A percentile compares a stretch with the other conserved stretches of the same genome.
Evolutionary conservation across 2,797 vertebrate genomes (phyloP).

Genomic region (Pseudochirops corinnae): DNA sequence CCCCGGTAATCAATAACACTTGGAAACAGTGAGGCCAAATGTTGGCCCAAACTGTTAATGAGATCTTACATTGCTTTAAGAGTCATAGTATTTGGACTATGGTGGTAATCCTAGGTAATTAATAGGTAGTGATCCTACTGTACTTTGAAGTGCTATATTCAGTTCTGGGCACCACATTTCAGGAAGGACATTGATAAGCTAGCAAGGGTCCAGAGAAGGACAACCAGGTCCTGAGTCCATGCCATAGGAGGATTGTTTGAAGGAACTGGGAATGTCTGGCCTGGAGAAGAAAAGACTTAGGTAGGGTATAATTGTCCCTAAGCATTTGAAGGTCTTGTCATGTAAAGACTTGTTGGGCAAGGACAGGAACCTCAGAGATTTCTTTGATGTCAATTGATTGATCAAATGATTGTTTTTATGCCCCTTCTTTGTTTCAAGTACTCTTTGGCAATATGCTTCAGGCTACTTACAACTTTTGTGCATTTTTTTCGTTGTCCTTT

Average conservation of each 20-base stretch:
- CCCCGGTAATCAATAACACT: background rate
- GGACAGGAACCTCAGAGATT: background rate
- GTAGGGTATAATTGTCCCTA: background rate
- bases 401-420: background rate
- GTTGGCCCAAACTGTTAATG: background rate
- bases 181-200: background rate
- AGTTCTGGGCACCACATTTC: background rate
- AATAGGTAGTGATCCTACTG: background rate
- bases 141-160: background rate
- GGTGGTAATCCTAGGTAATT: background rate
- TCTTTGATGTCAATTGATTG: background rate
- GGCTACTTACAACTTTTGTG: background rate
- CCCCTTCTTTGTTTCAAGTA: background rate
- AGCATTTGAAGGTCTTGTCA: background rate
- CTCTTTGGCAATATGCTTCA: background rate
- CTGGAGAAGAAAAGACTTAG: background rate
- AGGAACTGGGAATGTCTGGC: background rate
- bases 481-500: background rate
- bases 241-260: background rate
- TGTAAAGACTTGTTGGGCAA: background rate
- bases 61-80: background rate
- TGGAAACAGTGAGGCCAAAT: background rate
- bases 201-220: background rate
- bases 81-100: background rate
- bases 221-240: background rate